Percentiles rank a stretch among this genome's conserved stretches.
phyloP scores from a whole-genome alignment of 2,888 invertebrate species.

The Eulithis testata region DNA sequence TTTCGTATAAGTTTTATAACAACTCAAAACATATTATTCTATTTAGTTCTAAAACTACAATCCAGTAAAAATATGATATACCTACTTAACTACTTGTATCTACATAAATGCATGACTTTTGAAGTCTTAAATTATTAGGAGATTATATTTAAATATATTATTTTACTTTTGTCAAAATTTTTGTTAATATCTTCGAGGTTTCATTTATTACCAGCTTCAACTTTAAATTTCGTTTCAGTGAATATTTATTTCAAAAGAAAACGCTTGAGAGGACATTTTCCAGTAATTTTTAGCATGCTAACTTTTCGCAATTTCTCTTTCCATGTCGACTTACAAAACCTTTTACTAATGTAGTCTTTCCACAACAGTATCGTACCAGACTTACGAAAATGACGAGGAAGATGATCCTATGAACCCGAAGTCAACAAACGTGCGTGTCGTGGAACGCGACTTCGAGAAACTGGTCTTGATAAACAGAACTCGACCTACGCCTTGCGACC shows the following conservation, averaged over 20 bases:
- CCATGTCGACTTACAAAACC: neutral
- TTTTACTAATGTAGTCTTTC: slow-evolving; percentile 28
- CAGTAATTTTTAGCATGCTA: slow-evolving; percentile 23
- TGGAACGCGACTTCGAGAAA: slow-evolving; percentile 86
- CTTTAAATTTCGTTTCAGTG: slow-evolving; percentile 3
- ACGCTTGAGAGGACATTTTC: slow-evolving; percentile 3
- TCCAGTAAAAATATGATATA: no score
- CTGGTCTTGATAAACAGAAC: slow-evolving; percentile 90
- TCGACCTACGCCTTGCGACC: slow-evolving; percentile 93
- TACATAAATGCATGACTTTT: no score
- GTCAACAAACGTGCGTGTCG: slow-evolving; percentile 68
- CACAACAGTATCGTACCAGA: slow-evolving; percentile 66
- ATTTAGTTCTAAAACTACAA: neutral
- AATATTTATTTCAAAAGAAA: slow-evolving; percentile 3
- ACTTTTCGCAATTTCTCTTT: neutral
- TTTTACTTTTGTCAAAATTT: no score
- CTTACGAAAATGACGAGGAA: slow-evolving; percentile 81
- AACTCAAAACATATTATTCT: no score
- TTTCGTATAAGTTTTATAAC: neutral
- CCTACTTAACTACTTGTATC: no score
- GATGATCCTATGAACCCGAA: slow-evolving; percentile 68
- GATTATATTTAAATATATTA: no score
- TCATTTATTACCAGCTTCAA: slow-evolving; percentile 8
- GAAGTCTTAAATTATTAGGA: no score
- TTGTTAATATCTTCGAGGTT: no score